A percentile compares a stretch with the other conserved stretches of the same genome.
Conservation (phyloP, 2,113 vertebrate genomes). For the Silurus glanis region DNA sequence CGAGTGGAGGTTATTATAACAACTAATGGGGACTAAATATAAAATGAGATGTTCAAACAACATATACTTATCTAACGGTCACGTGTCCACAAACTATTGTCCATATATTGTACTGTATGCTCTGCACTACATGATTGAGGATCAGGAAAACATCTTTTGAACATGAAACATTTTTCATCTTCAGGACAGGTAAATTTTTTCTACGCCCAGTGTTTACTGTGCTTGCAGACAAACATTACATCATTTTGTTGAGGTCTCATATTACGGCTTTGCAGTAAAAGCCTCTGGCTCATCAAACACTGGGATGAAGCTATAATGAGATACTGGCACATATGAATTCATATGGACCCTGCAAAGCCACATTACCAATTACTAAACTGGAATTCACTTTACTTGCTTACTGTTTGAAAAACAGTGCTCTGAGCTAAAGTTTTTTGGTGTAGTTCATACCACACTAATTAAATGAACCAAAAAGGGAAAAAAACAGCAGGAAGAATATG, state of each 20-base stretch:
- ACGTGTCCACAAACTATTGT: too few species aligned
- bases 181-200: neutral
- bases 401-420: neutral
- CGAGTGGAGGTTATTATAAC: too few species aligned
- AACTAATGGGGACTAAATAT: too few species aligned
- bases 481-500: neutral
- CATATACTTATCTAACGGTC: too few species aligned
- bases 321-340: conserved; percentile 16
- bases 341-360: neutral
- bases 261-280: conserved; percentile 5
- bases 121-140: neutral
- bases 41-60: too few species aligned
- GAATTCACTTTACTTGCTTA: too few species aligned
- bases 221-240: conserved; percentile 16
- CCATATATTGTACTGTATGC: too few species aligned
- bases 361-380: neutral
- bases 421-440: neutral
- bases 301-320: neutral
- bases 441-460: neutral
- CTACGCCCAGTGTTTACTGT: neutral
- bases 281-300: conserved; percentile 13
- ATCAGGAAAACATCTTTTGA: neutral
- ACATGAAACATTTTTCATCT: neutral
- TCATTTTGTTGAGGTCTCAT: conserved; percentile 16
- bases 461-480: neutral